A percentile compares a stretch with the other conserved stretches of the same genome.
Evolutionary conservation across 2,888 invertebrate species (phyloP).

Genomic region (Gisinianus flammeolus): DNA sequence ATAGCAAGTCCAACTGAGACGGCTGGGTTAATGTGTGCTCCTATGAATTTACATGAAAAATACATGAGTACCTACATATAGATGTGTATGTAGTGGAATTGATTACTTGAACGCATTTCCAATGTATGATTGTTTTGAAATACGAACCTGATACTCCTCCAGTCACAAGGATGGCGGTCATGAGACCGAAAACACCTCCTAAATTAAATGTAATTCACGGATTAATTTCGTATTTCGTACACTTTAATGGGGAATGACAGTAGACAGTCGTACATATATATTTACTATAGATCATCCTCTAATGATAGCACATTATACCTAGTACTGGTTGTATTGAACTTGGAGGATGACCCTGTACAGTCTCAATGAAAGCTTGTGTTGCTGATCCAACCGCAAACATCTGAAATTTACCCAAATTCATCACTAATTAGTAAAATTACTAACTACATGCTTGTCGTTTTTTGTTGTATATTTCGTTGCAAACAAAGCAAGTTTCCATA

Average conservation of each 20-base stretch:
- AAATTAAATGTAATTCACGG: not conserved
- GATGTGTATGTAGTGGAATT: no score
- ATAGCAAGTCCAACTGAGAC: slow-evolving; percentile 48
- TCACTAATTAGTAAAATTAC: no score
- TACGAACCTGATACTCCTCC: slow-evolving; percentile 51
- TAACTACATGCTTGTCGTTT: no score
- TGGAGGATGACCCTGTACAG: not conserved
- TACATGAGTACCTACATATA: no score
- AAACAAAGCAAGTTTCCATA: no score
- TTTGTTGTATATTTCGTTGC: no score
- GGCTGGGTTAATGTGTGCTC: slow-evolving; percentile 53
- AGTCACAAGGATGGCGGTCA: slow-evolving; percentile 44
- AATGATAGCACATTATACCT: not conserved
- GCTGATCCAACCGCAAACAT: slow-evolving; percentile 51
- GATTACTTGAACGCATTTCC: not conserved
- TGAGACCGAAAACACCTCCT: slow-evolving; percentile 51
- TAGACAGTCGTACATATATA: no score
- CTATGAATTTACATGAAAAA: slow-evolving; percentile 1
- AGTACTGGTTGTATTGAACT: slow-evolving; percentile 13
- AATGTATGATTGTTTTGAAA: not conserved
- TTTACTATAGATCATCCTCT: no score
- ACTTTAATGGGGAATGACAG: no score
- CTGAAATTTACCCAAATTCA: no score
- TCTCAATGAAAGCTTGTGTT: not conserved
- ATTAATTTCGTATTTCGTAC: no score